These are phyloP conservation scores for Drosophila quinaria DNA, from an alignment of 2,888 invertebrate species.

Conservation along the genomic window DNA sequence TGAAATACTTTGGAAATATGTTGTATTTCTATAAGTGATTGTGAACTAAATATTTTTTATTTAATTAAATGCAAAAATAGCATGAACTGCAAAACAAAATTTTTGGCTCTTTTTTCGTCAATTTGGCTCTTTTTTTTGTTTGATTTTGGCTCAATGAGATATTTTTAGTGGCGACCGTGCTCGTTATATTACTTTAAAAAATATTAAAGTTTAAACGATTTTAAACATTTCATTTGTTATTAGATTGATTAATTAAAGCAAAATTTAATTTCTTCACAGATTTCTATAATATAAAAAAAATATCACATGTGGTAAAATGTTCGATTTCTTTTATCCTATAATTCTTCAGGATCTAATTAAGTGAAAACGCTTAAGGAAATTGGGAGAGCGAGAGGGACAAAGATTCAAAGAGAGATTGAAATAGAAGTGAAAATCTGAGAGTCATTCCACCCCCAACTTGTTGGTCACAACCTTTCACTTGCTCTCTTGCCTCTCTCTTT, in stretches of 20 bases:
- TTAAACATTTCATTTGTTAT: neutral
- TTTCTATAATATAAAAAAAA: neutral
- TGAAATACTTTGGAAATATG: too few species aligned
- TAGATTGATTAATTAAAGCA: neutral
- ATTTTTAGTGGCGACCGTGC: too few species aligned
- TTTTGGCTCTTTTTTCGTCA: too few species aligned
- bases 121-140: too few species aligned
- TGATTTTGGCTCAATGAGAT: too few species aligned
- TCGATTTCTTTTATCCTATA: neutral
- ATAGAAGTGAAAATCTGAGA: conserved; percentile 13
- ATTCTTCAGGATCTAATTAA: neutral
- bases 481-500: neutral
- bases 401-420: neutral
- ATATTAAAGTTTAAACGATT: neutral
- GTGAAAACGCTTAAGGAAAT: neutral
- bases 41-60: too few species aligned
- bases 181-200: neutral
- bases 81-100: too few species aligned
- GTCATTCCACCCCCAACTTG: conserved; percentile 22
- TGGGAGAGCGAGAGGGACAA: neutral
- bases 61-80: too few species aligned
- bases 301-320: neutral
- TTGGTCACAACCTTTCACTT: neutral
- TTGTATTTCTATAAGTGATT: too few species aligned
- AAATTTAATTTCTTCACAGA: neutral